phyloP scores from a whole-genome alignment of 2,113 vertebrate genomes.

The cattle (Bos taurus) region DNA sequence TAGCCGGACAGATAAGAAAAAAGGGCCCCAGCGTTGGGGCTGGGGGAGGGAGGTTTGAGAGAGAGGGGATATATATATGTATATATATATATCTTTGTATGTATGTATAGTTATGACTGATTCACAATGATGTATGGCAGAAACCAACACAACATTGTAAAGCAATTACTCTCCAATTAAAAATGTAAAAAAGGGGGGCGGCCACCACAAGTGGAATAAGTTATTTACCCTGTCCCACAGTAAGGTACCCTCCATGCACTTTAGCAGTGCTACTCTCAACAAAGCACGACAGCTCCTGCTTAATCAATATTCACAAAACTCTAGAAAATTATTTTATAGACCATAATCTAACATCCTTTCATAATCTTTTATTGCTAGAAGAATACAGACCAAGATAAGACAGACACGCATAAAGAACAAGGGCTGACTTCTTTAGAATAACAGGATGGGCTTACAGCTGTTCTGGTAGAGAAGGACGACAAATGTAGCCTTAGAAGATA shows the following conservation, averaged over 20 bases:
- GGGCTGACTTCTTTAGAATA: constrained; percentile 11
- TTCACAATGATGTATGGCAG: neutral
- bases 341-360: neutral
- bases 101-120: neutral
- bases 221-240: neutral
- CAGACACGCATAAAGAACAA: neutral
- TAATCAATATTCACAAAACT: neutral
- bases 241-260: neutral
- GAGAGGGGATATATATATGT: neutral
- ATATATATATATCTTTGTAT: neutral
- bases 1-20: neutral
- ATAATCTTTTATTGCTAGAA: constrained; percentile 5
- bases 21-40: neutral
- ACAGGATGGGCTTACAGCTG: constrained; percentile 11
- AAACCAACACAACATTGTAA: neutral
- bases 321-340: neutral
- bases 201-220: neutral
- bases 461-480: neutral
- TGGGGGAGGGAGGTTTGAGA: neutral
- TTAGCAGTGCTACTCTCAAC: neutral
- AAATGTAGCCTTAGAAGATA: constrained; percentile 3
- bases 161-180: neutral
- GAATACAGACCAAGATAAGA: neutral
- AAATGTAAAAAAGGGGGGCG: accelerated
- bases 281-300: neutral